phyloP scores from a whole-genome alignment of 2,797 vertebrate genomes.

The Heliangelus exortis region DNA sequence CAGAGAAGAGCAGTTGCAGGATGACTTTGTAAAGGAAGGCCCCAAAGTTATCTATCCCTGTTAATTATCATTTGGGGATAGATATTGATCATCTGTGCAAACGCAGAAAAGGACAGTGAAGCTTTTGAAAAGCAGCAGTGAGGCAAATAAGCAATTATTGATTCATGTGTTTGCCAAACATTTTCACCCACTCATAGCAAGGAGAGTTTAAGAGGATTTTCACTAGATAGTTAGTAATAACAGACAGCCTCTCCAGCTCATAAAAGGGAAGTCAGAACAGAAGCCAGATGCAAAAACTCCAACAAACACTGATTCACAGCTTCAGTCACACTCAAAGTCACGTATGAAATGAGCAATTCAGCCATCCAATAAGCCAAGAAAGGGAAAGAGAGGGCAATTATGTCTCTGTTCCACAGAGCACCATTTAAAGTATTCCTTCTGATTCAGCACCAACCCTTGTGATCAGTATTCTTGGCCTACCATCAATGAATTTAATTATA shows the following conservation, averaged over 20 bases:
- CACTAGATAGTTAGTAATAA: conserved; percentile 2
- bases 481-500: conserved; percentile 64
- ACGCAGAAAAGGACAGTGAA: conserved; percentile 54
- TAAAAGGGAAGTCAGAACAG: conserved; percentile 62
- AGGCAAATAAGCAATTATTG: conserved; percentile 74
- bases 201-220: conserved; percentile 55
- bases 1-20: neutral
- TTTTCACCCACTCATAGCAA: conserved; percentile 52
- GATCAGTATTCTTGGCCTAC: conserved; percentile 52
- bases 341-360: conserved; percentile 69
- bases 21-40: conserved; percentile 37
- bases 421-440: conserved; percentile 68
- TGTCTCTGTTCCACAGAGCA: conserved; percentile 63
- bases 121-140: conserved; percentile 55
- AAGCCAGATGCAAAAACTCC: conserved; percentile 72
- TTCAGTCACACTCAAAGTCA: conserved; percentile 75
- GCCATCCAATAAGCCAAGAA: conserved; percentile 13
- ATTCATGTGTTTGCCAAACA: conserved; percentile 63
- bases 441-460: conserved; percentile 71
- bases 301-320: conserved; percentile 80
- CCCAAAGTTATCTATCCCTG: conserved; percentile 19
- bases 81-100: conserved; percentile 60
- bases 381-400: conserved; percentile 42
- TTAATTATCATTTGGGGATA: conserved; percentile 49
- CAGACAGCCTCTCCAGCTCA: conserved; percentile 71